Evolutionary conservation across 2,113 vertebrate genomes (phyloP), one percentile per base, ranked within the genome.

Genomic region (Thamnaconus septentrionalis): DNA sequence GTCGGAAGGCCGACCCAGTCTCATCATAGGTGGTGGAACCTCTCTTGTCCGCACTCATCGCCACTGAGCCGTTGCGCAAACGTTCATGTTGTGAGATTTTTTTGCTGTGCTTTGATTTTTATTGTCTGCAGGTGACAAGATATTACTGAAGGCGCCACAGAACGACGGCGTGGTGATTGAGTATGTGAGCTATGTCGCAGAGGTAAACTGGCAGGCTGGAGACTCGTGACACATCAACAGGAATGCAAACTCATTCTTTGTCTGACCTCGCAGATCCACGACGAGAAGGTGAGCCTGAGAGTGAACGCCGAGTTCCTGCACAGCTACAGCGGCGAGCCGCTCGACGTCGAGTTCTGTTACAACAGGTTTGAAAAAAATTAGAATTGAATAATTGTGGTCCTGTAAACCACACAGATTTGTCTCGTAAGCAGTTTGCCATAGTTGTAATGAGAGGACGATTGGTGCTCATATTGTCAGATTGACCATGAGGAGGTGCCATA

Each of bases 331-430:
- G 93, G 79, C 7, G 95, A 99, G 71, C 96, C 96, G 1, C 91
- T 99, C 82, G 94, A 98, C 66, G 94, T 99, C 42, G 96, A 96
- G 66, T 99, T 99, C 65, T 88, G 91, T 0, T 91, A 89, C 9
- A 94, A 92, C 87, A 95, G 96, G 97, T 97, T 76, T 65, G 75
- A 41, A 45, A 46, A 5, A 4, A 0, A 12, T 4, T 53, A n/a
- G n/a, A n/a, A 40, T 51, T 46, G 58, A 8, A 9, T 10, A 5
- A 47, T 11, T 5, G 4, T 18, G 9, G 5, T 50, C 5, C 4
- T 50, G 4, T 46, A 2, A 46, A 6, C 8, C 45, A 46, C 45
- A 46, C 8, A 31, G 1, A 31, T 2, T 2, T 31, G 18, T 31
- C 18, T 2, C 3, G 10, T n/a, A 50, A 50, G 11, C 10, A 50